A percentile compares a stretch with the other conserved stretches of the same genome.
Conservation (phyloP, 2,888 invertebrate species). For the Xanthorhoe designata region DNA sequence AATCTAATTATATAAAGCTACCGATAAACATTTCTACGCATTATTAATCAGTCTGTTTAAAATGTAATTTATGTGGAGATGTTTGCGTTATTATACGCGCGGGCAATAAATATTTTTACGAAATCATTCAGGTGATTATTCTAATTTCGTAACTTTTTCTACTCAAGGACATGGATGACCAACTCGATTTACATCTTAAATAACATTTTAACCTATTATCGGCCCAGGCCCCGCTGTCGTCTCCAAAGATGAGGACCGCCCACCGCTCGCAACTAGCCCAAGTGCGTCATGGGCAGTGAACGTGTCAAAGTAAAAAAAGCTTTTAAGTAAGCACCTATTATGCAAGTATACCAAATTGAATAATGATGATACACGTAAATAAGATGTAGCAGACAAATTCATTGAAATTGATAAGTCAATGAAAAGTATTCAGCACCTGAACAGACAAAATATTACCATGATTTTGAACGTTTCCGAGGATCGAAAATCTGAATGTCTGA, state of each 20-base stretch:
- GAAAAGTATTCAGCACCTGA: slow-evolving; percentile 6
- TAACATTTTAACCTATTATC: too few relatives aligned
- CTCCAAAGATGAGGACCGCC: too few relatives aligned
- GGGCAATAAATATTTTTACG: slow-evolving; percentile 8
- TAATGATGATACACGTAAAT: background rate
- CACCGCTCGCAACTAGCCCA: too few relatives aligned
- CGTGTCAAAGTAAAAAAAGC: too few relatives aligned
- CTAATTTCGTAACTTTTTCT: slow-evolving; percentile 3
- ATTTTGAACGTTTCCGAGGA: slow-evolving; percentile 5
- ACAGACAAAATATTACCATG: slow-evolving; percentile 6
- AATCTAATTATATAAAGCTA: slow-evolving; percentile 47
- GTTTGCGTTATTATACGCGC: slow-evolving; percentile 46
- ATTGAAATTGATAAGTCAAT: background rate
- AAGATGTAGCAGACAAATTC: background rate
- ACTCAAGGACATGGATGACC: slow-evolving; percentile 1
- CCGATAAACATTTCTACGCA: slow-evolving; percentile 50
- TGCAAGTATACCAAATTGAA: too few relatives aligned
- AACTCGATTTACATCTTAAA: background rate
- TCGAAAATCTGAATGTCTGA: slow-evolving; percentile 19
- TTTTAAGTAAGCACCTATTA: too few relatives aligned
- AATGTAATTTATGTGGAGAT: slow-evolving; percentile 51
- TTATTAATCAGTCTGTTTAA: slow-evolving; percentile 51
- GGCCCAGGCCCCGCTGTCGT: too few relatives aligned
- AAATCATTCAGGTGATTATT: slow-evolving; percentile 3
- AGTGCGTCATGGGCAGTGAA: too few relatives aligned